Base-by-base conservation (phyloP, 2,113 vertebrate species). In the Triplophysa tibetana region DNA sequence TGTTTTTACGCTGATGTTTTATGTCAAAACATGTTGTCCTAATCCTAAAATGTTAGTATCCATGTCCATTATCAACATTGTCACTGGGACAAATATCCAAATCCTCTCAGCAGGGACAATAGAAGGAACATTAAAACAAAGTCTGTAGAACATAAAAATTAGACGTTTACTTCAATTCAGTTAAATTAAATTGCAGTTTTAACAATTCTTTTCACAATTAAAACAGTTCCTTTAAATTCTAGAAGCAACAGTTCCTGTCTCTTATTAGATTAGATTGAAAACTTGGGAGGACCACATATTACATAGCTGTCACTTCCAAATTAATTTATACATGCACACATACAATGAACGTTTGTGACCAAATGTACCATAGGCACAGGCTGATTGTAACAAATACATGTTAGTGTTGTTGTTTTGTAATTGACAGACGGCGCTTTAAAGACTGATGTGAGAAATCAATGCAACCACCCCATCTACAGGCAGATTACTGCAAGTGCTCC, bases 1-100 rank as follows among this genome's bases (percentile, higher is more conserved):
- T 72, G 26, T 58, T 38, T 58, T 56, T 38, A 26, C 29, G 52
- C 69, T 72, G 19, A 72, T 9, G 26, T 23, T 72, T 72, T 41
- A 41, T 16, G 16, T 21, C 52, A 17, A 72, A 72, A 58, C 52
- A 58, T 58, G 50, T 56, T 72, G 69, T 56, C 17, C 29, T 38
- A 56, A 38, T 52, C 11, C 21, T 4, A 58, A 9, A 58, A 29
- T 73, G 29, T 52, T 3, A 11, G 45, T 45, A 52, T 52, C 14
- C 4, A 52, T 29, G 50, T 11, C 52, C 52, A 56, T 2, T 19
- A 56, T 56, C 17, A 16, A 56, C 52, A 19, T 56, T 2, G 52
- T 17, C 17, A 7, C 17, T 56, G 7, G 52, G 52, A 19, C 5
- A 17, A 7, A n/a, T 17, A 17, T 4, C 3, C 7, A 7, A 7